A percentile compares a stretch with the other conserved stretches of the same genome.
phyloP scores from a whole-genome alignment of 2,888 invertebrate species.

The Hedya salicella region DNA sequence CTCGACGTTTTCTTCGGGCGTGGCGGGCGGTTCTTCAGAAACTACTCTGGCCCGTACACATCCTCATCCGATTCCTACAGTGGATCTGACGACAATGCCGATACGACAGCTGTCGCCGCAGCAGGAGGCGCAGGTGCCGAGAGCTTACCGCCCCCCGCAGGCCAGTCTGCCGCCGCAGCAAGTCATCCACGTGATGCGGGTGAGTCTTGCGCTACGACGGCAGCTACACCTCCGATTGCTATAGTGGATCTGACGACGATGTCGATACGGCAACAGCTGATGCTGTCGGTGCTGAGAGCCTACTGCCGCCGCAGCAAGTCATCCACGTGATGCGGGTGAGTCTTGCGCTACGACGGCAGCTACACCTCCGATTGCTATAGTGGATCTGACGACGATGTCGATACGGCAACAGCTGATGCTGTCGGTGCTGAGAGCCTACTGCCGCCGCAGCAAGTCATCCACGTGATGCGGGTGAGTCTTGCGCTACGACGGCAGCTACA shows the following conservation, averaged over 20 bases:
- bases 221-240: too few relatives aligned
- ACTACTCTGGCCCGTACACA: conserved; percentile 4
- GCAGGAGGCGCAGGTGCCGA: background rate
- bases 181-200: background rate
- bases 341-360: too few relatives aligned
- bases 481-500: too few relatives aligned
- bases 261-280: too few relatives aligned
- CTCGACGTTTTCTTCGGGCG: conserved; percentile 35
- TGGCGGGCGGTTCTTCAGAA: conserved; percentile 39
- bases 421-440: background rate
- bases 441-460: background rate
- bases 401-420: too few relatives aligned
- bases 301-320: background rate
- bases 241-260: too few relatives aligned
- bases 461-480: conserved; percentile 3
- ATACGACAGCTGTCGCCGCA: conserved; percentile 40
- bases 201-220: background rate
- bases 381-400: too few relatives aligned
- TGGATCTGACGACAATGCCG: conserved; percentile 63
- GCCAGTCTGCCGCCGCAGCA: background rate
- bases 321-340: conserved; percentile 5
- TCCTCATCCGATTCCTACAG: conserved; percentile 52
- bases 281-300: background rate
- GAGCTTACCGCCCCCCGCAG: background rate
- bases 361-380: too few relatives aligned